Evolutionary conservation across 2,888 invertebrate species (phyloP).

Genomic region (Dryococelus australis): DNA sequence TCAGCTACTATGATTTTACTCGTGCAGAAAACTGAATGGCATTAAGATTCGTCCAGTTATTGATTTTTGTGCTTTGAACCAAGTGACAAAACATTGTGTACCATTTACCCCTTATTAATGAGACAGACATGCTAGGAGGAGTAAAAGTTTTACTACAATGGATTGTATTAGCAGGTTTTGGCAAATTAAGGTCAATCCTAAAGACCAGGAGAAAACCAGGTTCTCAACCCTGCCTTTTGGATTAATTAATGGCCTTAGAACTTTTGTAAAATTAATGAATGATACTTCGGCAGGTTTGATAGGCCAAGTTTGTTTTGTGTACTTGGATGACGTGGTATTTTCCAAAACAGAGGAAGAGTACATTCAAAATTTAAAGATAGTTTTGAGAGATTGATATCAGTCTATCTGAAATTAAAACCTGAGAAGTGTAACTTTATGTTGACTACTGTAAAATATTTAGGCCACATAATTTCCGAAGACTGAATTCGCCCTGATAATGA

Average conservation of each 20-base stretch:
- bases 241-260: background rate
- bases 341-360: constrained; percentile 39
- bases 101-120: constrained; percentile 40
- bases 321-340: background rate
- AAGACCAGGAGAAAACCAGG: constrained; percentile 45
- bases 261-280: background rate
- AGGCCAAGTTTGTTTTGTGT: background rate
- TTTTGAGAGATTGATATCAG: constrained; percentile 42
- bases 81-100: constrained; percentile 45
- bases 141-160: background rate
- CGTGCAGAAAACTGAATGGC: constrained; percentile 41
- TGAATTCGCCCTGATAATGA: constrained; percentile 37
- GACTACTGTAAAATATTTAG: constrained; percentile 47
- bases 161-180: constrained; percentile 42
- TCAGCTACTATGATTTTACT: constrained; percentile 35
- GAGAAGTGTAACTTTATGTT: too few species aligned
- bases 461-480: constrained; percentile 50
- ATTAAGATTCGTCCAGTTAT: constrained; percentile 44
- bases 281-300: background rate
- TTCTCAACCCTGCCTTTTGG: constrained; percentile 32
- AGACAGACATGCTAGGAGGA: background rate
- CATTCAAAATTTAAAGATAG: constrained; percentile 40
- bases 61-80: constrained; percentile 44
- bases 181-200: constrained; percentile 43
- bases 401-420: constrained; percentile 46